Base-by-base conservation (phyloP, 2,888 invertebrate genomes). In the Conistra vaccinii region DNA sequence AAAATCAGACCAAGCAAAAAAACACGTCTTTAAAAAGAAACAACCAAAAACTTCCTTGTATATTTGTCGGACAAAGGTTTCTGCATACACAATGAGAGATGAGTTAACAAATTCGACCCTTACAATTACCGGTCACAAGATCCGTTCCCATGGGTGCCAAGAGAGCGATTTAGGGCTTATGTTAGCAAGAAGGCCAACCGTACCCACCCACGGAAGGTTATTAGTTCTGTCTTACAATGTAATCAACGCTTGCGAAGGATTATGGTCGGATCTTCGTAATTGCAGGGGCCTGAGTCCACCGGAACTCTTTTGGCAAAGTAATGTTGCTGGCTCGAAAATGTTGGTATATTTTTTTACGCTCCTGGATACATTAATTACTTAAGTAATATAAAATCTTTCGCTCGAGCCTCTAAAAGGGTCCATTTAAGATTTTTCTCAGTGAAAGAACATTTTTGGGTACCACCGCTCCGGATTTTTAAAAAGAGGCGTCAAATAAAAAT, bases 51-150 rank as follows among this genome's bases (percentile, higher is more conserved):
- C 7, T 42, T 42, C 4, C 14, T 42, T 42, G 14, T 23, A 3
- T 45, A 23, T 29, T 45, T 23, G 20, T 9, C 26, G 55, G 17
- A 42, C 26, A 63, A 67, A 58, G 10, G 67, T 65, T 67, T 58
- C 58, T 71, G 48, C 55, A 57, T 20, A 35, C 32, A 42, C 51
- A 48, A 65, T 26, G 6, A 74, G 67, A 55, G 60, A 66, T 32
- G 66, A 72, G 72, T 69, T 85, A 84, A 76, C 68, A 71, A 84
- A 81, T 84, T 73, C 69, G 81, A 84, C 85, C 82, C 82, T 48
- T 53, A 73, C 67, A 76, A 82, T 76, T 84, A 53, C 42, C 35
- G 85, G 71, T 76, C 69, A 76, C 63, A 48, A 72, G 60, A 70
- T 76, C 72, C 76, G 76, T 26, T 82, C 67, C 76, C 72, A 73